Evolutionary conservation across 2,888 invertebrate species (phyloP).

Genomic region (Apamea epomidion): DNA sequence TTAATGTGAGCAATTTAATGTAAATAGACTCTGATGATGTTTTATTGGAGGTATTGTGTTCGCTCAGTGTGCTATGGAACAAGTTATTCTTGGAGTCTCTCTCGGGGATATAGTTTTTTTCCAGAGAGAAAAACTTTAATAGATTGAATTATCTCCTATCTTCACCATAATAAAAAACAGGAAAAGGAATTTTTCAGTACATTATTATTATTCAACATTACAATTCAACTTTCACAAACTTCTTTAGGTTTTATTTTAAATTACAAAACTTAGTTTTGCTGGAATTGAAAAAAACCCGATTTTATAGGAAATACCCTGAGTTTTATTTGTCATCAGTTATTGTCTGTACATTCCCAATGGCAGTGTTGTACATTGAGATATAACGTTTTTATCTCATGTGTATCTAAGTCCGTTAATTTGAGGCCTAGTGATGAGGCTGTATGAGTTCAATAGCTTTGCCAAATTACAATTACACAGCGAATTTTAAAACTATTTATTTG

Average conservation of each 20-base stretch:
- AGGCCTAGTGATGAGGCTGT: not conserved
- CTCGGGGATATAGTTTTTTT: no score
- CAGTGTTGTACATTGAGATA: conserved; percentile 47
- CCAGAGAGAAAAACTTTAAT: not conserved
- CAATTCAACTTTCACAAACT: not conserved
- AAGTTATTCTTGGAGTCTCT: no score
- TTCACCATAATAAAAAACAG: not conserved
- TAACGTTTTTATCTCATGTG: not conserved
- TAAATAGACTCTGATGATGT: not conserved
- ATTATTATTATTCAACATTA: no score
- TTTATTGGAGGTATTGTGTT: not conserved
- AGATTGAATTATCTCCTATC: not conserved
- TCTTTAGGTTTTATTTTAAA: not conserved
- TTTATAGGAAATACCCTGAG: conserved; percentile 11
- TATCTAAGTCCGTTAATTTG: not conserved
- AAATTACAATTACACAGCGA: not conserved
- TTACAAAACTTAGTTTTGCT: not conserved
- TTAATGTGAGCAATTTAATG: not conserved
- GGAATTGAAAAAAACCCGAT: conserved; percentile 9
- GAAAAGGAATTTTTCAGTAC: conserved; percentile 6
- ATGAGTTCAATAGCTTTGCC: not conserved
- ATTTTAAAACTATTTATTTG: not conserved
- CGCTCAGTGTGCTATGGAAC: no score
- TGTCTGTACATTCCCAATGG: not conserved
- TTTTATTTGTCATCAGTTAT: conserved; percentile 15